These are phyloP conservation scores for Andrena fulva DNA, from an alignment of 2,888 invertebrate genomes.

Conservation along the genomic window DNA sequence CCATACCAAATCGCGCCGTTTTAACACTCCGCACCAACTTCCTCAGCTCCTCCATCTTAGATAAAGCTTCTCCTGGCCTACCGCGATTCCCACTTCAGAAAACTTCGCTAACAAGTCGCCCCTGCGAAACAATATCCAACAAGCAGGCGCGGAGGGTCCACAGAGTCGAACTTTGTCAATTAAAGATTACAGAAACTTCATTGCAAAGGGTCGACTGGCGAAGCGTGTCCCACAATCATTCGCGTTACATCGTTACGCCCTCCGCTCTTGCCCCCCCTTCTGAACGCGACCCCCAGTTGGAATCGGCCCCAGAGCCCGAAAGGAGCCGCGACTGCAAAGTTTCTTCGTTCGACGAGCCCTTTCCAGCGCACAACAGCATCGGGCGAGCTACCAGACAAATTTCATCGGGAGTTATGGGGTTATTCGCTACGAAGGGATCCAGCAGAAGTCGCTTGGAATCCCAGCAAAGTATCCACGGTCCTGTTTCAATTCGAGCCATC, in stretches of 20 bases:
- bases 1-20: no score
- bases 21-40: no score
- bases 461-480: slow-evolving; percentile 43
- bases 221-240: background rate
- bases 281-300: no score
- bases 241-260: background rate
- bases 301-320: background rate
- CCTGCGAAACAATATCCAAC: background rate
- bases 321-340: background rate
- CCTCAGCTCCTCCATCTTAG: no score
- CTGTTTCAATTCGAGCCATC: slow-evolving; percentile 60
- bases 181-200: slow-evolving; percentile 16
- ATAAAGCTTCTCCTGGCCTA: no score
- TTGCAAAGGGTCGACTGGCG: background rate
- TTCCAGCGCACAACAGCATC: slow-evolving; percentile 24
- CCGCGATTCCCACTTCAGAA: no score
- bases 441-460: slow-evolving; percentile 45
- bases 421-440: slow-evolving; percentile 25
- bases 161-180: background rate
- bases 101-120: no score
- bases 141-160: background rate
- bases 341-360: background rate
- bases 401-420: slow-evolving; percentile 42
- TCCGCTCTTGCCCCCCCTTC: no score
- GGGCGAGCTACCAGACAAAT: slow-evolving; percentile 53